phyloP scores from a whole-genome alignment of 1,140 invertebrate genomes.

The Linepithema humile region DNA sequence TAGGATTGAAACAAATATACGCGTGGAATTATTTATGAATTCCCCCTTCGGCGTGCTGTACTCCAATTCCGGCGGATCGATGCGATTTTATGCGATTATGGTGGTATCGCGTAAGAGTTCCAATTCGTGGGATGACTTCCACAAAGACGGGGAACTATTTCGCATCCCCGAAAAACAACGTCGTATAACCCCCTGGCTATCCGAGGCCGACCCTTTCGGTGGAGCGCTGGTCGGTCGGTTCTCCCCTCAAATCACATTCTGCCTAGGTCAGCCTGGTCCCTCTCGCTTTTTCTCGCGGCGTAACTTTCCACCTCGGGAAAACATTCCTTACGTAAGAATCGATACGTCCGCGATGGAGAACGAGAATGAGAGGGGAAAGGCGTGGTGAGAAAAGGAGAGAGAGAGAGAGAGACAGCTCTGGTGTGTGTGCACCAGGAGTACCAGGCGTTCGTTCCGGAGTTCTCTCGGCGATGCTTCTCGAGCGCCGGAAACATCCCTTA shows the following conservation, averaged over 20 bases:
- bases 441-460: constrained; percentile 58
- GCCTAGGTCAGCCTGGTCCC: constrained; percentile 68
- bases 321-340: constrained; percentile 76
- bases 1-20: background rate
- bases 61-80: background rate
- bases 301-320: constrained; percentile 67
- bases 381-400: background rate
- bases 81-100: background rate
- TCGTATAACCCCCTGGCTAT: background rate
- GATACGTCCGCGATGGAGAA: constrained; percentile 65
- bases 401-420: constrained; percentile 6
- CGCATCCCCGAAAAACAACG: constrained; percentile 22
- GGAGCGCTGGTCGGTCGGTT: background rate
- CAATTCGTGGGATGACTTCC: background rate
- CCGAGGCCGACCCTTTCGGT: background rate
- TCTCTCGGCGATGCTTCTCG: constrained; percentile 66
- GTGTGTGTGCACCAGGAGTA: constrained; percentile 42
- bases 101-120: background rate
- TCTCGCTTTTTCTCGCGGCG: constrained; percentile 42
- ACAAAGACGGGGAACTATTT: background rate
- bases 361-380: constrained; percentile 61
- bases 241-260: constrained; percentile 52
- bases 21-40: background rate
- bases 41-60: background rate
- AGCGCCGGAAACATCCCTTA: constrained; percentile 72